Evolutionary conservation across 2,113 vertebrate species (phyloP).

Genomic region (Phylloscopus whistleri): DNA sequence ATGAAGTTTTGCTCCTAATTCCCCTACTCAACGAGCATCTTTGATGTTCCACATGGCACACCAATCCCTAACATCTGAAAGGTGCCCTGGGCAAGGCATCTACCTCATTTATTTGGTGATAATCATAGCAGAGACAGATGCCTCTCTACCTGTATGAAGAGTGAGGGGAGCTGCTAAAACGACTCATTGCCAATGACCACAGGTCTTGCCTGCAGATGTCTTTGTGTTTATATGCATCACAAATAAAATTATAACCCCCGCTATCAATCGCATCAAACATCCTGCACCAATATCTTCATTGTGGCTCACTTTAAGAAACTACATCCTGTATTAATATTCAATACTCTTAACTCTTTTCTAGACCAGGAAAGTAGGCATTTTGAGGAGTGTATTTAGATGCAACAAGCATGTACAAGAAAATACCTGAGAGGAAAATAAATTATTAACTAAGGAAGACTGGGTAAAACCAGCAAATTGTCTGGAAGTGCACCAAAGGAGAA

Average conservation of each 20-base stretch:
- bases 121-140: background rate
- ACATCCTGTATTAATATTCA: background rate
- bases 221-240: background rate
- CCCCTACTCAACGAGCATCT: background rate
- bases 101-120: background rate
- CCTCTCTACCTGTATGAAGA: background rate
- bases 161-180: background rate
- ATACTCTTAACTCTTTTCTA: background rate
- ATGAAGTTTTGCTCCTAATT: background rate
- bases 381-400: background rate
- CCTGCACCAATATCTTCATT: background rate
- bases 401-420: background rate
- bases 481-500: background rate
- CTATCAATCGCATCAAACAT: background rate
- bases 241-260: background rate
- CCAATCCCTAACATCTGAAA: background rate
- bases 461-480: background rate
- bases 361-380: background rate
- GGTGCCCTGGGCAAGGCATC: background rate
- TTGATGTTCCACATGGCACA: background rate
- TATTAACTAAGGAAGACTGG: background rate
- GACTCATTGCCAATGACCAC: accelerated
- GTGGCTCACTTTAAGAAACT: background rate
- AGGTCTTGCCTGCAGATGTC: background rate
- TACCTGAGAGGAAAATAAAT: background rate